Evolutionary conservation across 2,888 invertebrate species (phyloP).

Genomic region (Drosophila meridiana): DNA sequence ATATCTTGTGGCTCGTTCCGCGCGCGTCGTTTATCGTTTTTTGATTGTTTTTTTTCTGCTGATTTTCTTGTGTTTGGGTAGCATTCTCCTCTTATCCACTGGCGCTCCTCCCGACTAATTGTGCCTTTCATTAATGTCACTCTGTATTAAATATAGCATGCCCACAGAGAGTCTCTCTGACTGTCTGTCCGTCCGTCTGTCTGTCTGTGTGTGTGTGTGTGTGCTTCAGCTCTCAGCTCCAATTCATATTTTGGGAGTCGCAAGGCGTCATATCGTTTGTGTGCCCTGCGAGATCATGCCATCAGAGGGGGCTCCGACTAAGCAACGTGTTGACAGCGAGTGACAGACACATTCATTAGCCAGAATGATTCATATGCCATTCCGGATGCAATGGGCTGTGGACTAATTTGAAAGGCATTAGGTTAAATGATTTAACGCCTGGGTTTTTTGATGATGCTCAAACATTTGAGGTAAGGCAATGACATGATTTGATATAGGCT

Average conservation of each 20-base stretch:
- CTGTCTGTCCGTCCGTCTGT: background rate
- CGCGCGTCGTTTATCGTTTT: slow-evolving; percentile 67
- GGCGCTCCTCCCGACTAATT: slow-evolving; percentile 62
- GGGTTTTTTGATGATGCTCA: slow-evolving; percentile 38
- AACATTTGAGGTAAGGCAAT: slow-evolving; percentile 30
- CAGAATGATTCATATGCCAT: slow-evolving; percentile 69
- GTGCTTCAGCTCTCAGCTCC: slow-evolving; percentile 44
- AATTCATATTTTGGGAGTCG: slow-evolving; percentile 71
- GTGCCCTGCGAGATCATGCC: slow-evolving; percentile 24
- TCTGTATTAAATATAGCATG: slow-evolving; percentile 73
- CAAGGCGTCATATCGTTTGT: slow-evolving; percentile 31
- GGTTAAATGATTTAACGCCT: slow-evolving; percentile 64
- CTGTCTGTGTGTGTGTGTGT: background rate
- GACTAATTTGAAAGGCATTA: slow-evolving; percentile 65
- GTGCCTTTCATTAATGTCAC: slow-evolving; percentile 76
- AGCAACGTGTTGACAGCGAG: slow-evolving; percentile 78
- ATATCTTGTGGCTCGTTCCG: slow-evolving; percentile 59
- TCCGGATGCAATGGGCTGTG: slow-evolving; percentile 28
- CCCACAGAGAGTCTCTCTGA: slow-evolving; percentile 10
- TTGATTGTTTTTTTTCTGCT: slow-evolving; percentile 65
- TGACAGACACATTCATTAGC: slow-evolving; percentile 81
- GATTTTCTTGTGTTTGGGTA: slow-evolving; percentile 37
- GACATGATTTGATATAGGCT: slow-evolving; percentile 17
- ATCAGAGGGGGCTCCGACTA: slow-evolving; percentile 43
- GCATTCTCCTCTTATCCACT: slow-evolving; percentile 51